Percentiles rank a stretch among this genome's conserved stretches.
phyloP scores from a whole-genome alignment of 2,113 vertebrate genomes.

The Caretta caretta region DNA sequence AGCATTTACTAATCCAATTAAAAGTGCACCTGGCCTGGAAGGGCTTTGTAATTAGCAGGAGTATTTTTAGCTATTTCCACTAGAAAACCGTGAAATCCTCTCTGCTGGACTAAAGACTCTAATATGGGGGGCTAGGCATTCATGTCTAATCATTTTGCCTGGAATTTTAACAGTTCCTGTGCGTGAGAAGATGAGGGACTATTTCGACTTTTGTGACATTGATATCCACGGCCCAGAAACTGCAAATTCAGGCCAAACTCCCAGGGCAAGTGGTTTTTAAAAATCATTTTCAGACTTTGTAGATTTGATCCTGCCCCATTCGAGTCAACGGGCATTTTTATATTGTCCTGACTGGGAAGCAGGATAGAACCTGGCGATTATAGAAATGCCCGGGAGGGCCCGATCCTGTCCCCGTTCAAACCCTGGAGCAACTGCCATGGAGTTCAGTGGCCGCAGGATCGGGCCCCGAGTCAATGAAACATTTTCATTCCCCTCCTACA shows the following conservation, averaged over 20 bases:
- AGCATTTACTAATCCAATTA: conserved; percentile 73
- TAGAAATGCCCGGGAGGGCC: neutral
- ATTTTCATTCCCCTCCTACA: neutral
- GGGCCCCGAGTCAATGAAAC: neutral
- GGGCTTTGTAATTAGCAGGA: conserved; percentile 75
- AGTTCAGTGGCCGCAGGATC: neutral
- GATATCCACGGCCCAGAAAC: neutral
- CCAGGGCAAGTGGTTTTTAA: neutral
- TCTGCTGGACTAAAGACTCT: conserved; percentile 53
- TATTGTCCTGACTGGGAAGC: neutral
- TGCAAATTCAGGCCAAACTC: neutral
- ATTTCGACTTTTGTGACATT: neutral
- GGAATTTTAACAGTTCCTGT: conserved; percentile 49
- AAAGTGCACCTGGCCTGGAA: conserved; percentile 74
- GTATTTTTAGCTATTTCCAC: conserved; percentile 72
- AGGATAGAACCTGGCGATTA: neutral
- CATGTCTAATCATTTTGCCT: conserved; percentile 55
- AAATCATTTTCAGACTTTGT: neutral
- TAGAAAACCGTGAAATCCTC: conserved; percentile 75
- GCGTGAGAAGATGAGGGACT: conserved; percentile 9
- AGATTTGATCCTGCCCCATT: neutral
- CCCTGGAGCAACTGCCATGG: neutral
- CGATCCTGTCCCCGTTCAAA: neutral
- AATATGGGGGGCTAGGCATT: conserved; percentile 58
- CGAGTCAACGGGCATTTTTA: neutral